Base-by-base conservation (phyloP, 2,888 invertebrate genomes). In the Nyleta sp. region DNA sequence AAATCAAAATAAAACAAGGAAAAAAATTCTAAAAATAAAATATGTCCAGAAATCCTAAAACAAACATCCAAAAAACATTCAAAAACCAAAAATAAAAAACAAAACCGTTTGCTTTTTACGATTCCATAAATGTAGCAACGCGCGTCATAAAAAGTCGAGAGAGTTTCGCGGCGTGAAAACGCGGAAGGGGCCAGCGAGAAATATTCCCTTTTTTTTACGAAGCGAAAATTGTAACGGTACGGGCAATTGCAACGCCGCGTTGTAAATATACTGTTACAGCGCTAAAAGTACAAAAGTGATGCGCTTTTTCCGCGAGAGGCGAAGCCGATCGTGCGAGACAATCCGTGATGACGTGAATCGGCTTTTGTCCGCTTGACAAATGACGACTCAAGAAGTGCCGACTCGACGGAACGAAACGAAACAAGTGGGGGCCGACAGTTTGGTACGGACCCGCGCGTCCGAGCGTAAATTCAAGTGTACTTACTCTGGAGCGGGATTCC, bases 401-500 rank as follows among this genome's bases (percentile, higher is more conserved):
- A 38, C 42, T 38, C 10, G 28, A 60, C 74, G 52, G 18, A 68
- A 68, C 8, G 53, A 48, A 60, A 18, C n/a, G 28, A 44, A 46
- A 17, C 24, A n/a, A 31, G 5, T 5, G 44, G 60, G 46, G 65
- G 5, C 4, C 28, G 4, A 28, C 60, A 48, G 48, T 71, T 68
- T 48, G 13, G 38, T n/a, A 6, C 68, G 33, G 55, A 31, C 13
- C 5, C 8, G 42, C 18, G 40, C 59, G 53, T 48, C 62, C 50
- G 31, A 68, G 55, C 40, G 52, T 68, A 15, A 53, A 73, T 64
- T 44, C 44, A 42, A 68, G 44, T 80, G 64, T 90, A 94, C 94
- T 94, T 91, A 95, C 95, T 95, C 95, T 89, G 94, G 93, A 92
- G 94, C 94, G 92, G 94, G 94, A 93, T 94, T 94, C 91, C 94